A percentile compares a stretch with the other conserved stretches of the same genome.
Evolutionary conservation across 2,113 vertebrate species (phyloP).

Genomic region (Chloroceryle aenea): DNA sequence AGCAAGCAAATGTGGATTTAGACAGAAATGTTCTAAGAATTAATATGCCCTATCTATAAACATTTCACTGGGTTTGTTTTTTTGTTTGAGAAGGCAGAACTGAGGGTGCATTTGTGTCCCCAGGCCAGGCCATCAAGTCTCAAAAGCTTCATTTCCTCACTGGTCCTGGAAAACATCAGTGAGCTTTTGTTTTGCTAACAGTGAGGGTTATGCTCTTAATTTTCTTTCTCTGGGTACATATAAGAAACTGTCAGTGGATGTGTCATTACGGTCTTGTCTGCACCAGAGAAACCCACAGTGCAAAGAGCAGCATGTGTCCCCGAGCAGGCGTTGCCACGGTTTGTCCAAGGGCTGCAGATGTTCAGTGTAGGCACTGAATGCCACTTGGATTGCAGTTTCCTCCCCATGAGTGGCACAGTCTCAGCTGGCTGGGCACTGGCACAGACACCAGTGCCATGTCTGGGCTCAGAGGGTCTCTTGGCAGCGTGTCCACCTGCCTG

Average conservation of each 20-base stretch:
- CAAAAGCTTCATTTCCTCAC: not conserved
- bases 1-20: not conserved
- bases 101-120: not conserved
- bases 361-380: not conserved
- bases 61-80: too few species aligned
- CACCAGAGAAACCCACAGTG: not conserved
- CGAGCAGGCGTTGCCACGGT: not conserved
- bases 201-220: not conserved
- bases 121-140: not conserved
- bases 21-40: not conserved
- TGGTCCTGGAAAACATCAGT: not conserved
- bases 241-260: not conserved
- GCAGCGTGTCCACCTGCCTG: rapidly evolving
- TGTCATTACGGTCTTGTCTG: not conserved
- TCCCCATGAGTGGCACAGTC: not conserved
- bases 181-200: not conserved
- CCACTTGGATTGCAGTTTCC: not conserved
- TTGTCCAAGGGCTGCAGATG: not conserved
- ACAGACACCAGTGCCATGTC: rapidly evolving
- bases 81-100: not conserved
- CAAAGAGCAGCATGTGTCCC: not conserved
- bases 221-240: not conserved
- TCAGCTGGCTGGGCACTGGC: not conserved
- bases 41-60: not conserved
- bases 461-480: not conserved